A percentile compares a stretch with the other conserved stretches of the same genome.
Evolutionary conservation across 1,140 invertebrate species (phyloP).

Genomic region (Zaprionus davidi): DNA sequence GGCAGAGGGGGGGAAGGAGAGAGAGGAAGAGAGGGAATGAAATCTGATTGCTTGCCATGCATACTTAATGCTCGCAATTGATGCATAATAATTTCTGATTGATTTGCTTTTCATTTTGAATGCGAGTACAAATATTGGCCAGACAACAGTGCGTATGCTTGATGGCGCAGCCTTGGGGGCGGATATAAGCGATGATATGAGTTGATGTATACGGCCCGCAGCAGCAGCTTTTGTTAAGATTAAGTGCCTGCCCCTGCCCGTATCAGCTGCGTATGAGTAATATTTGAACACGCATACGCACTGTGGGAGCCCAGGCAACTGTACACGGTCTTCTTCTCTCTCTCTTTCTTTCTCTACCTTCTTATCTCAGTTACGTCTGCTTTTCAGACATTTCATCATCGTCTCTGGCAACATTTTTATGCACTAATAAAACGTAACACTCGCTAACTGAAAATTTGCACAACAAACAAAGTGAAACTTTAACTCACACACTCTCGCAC

Average conservation of each 20-base stretch:
- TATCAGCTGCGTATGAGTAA: constrained; percentile 35
- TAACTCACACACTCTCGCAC: constrained; percentile 22
- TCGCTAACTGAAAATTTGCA: constrained; percentile 47
- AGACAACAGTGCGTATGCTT: constrained; percentile 57
- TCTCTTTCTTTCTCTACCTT: neutral
- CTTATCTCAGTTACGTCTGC: constrained; percentile 9
- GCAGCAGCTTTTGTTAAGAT: constrained; percentile 38
- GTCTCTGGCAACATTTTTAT: constrained; percentile 19
- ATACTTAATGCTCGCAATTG: constrained; percentile 5
- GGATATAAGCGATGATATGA: neutral
- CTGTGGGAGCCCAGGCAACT: neutral
- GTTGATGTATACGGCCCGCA: constrained; percentile 26
- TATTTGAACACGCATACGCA: constrained; percentile 36
- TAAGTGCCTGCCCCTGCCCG: constrained; percentile 25
- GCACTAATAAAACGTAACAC: constrained; percentile 54
- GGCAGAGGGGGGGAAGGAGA: no score
- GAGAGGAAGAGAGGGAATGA: no score
- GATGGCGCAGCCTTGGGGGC: constrained; percentile 11
- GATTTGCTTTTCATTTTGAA: neutral
- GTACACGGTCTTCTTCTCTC: neutral
- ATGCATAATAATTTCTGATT: constrained; percentile 11
- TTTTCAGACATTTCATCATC: constrained; percentile 44
- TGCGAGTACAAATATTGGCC: constrained; percentile 8
- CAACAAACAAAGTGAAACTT: constrained; percentile 25
- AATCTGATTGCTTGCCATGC: neutral